A percentile compares a stretch with the other conserved stretches of the same genome.
phyloP scores from a whole-genome alignment of 2,113 vertebrate species.

The Dascyllus trimaculatus region DNA sequence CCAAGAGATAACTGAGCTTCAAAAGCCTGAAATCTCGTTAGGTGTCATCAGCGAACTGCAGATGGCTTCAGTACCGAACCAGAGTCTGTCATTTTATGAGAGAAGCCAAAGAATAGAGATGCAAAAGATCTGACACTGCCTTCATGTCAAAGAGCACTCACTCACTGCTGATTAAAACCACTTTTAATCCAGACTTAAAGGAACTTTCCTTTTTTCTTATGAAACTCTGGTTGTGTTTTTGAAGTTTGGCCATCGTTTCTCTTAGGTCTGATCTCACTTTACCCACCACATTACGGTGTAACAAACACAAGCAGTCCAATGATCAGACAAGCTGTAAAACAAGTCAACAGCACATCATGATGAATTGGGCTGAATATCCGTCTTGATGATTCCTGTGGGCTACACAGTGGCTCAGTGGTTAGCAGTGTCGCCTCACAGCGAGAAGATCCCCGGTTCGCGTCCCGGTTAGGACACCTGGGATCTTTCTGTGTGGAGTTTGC shows the following conservation, averaged over 20 bases:
- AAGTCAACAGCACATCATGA: background rate
- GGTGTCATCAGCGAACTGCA: conserved; percentile 25
- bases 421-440: no score
- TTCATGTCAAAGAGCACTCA: background rate
- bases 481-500: no score
- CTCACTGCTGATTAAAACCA: background rate
- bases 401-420: no score
- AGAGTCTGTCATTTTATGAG: background rate
- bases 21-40: background rate
- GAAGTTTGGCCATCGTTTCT: background rate
- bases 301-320: background rate
- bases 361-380: background rate
- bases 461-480: no score
- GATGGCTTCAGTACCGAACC: background rate
- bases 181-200: background rate
- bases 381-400: no score
- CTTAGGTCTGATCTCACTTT: background rate
- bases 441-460: no score
- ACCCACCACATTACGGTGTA: no score
- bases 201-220: background rate
- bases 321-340: background rate
- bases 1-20: conserved; percentile 8
- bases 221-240: background rate
- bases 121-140: background rate
- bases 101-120: conserved; percentile 4